These are phyloP conservation scores for Myotis lucifugus DNA, from an alignment of 2,113 vertebrate genomes.

Conservation along the genomic window DNA sequence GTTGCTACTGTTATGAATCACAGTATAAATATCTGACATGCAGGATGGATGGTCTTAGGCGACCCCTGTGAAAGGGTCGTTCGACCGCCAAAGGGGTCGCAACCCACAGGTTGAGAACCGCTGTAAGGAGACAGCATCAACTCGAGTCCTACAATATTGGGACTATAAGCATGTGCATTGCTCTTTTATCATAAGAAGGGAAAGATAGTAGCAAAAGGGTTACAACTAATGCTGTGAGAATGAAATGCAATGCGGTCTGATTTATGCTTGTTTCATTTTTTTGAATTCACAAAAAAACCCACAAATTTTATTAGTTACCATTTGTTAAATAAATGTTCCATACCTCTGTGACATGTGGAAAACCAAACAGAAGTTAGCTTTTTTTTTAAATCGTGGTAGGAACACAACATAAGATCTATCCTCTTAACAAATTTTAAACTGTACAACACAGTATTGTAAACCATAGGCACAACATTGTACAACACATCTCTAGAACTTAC, in stretches of 20 bases:
- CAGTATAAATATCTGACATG: too few species aligned
- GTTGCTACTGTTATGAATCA: too few species aligned
- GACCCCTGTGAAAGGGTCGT: too few species aligned
- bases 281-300: neutral
- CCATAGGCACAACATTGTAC: too few species aligned
- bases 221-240: neutral
- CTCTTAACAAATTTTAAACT: neutral
- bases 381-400: neutral
- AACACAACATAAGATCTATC: neutral
- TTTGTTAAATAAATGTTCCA: neutral
- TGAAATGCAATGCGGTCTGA: neutral
- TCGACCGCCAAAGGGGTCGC: too few species aligned
- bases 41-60: too few species aligned
- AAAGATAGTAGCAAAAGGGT: neutral
- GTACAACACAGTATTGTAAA: neutral
- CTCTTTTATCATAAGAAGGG: neutral
- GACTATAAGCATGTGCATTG: rapidly evolving
- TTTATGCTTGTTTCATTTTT: neutral
- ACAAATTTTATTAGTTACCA: neutral
- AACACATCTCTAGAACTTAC: neutral
- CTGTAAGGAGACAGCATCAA: neutral
- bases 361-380: neutral
- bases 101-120: too few species aligned
- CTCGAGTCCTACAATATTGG: neutral
- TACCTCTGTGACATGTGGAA: neutral